These are phyloP conservation scores for Aphaenogaster floridana DNA, from an alignment of 1,140 invertebrate genomes.

Conservation along the genomic window DNA sequence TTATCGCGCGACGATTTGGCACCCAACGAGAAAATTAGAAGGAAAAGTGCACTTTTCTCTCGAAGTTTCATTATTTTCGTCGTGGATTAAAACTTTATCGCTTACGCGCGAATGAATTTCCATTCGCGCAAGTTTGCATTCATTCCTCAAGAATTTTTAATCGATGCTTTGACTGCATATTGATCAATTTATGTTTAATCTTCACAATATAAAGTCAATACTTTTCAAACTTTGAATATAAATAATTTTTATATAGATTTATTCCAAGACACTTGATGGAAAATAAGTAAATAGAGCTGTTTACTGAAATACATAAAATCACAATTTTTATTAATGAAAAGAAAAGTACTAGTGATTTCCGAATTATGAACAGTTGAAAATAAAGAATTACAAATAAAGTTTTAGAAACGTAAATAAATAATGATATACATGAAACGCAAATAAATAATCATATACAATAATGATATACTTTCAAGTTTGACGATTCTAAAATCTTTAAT, in stretches of 20 bases:
- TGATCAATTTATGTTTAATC: slow-evolving; percentile 8
- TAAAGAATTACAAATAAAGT: not conserved
- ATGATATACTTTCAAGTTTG: not conserved
- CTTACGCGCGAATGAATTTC: slow-evolving; percentile 37
- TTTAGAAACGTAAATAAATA: slow-evolving; percentile 8
- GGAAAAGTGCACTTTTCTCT: slow-evolving; percentile 47
- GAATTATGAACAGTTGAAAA: not conserved
- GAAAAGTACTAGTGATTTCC: not conserved
- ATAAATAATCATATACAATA: not conserved
- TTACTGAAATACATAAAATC: not conserved
- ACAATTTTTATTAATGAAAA: not conserved
- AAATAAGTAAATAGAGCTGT: not conserved
- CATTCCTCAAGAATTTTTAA: slow-evolving; percentile 35
- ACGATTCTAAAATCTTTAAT: not conserved
- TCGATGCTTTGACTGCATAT: not conserved
- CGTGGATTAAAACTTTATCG: slow-evolving; percentile 63
- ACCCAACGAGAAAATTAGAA: slow-evolving; percentile 69
- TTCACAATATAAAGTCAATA: not conserved
- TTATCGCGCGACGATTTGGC: slow-evolving; percentile 67
- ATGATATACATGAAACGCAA: not conserved
- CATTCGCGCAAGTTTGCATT: slow-evolving; percentile 18
- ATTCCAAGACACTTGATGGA: not conserved
- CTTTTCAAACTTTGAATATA: not conserved
- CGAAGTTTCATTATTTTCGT: slow-evolving; percentile 47
- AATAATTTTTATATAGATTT: slow-evolving; percentile 22